Evolutionary conservation across 2,113 vertebrate species (phyloP), one percentile per base, ranked within the genome.

Genomic region (Lasiurus borealis): DNA sequence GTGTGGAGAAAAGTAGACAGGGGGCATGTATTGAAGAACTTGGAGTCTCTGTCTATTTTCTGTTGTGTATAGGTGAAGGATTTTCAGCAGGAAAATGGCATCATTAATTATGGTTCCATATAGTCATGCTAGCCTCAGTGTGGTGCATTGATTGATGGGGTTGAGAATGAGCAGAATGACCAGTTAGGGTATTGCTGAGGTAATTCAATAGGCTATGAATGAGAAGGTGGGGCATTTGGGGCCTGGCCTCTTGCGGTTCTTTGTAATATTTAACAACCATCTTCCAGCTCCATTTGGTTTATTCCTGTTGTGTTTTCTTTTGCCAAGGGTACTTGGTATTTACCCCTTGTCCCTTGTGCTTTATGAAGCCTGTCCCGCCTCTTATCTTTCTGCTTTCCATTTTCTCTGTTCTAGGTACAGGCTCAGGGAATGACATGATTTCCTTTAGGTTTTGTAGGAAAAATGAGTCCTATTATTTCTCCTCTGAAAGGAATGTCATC

Each of bases 401-500:
- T 95, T 77, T 75, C 34, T 85, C 80, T 71, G 12, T 44, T 78
- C 34, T 46, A 46, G 46, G 86, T n/a, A 50, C 34, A 46, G 25
- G 8, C 23, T n/a, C 13, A 14, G 34, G 34, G 6, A 27, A 48
- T 75, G 68, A 23, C 62, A 69, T 92, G 59, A 25, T 31, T 83
- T 92, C 68, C 73, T 88, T 78, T 18, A 62, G 19, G 46, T 77
- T 80, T 86, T 54, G 59, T 13, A 93, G 77, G 76, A 93, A 95
- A 75, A 81, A 23, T 54, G 64, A 54, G 3, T 83, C 62, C 66
- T 88, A 6, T 94, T 91, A 91, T 91, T 93, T 59, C 64, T 66
- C 21, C 66, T 94, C 48, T 91, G 85, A 92, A 95, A 95, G 71
- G 21, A 34, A n/a, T 62, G n/a, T 72, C 87, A 19, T 83, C 57